A percentile compares a stretch with the other conserved stretches of the same genome.
phyloP scores from a whole-genome alignment of 2,888 invertebrate genomes.

The Apocheima hispidaria region DNA sequence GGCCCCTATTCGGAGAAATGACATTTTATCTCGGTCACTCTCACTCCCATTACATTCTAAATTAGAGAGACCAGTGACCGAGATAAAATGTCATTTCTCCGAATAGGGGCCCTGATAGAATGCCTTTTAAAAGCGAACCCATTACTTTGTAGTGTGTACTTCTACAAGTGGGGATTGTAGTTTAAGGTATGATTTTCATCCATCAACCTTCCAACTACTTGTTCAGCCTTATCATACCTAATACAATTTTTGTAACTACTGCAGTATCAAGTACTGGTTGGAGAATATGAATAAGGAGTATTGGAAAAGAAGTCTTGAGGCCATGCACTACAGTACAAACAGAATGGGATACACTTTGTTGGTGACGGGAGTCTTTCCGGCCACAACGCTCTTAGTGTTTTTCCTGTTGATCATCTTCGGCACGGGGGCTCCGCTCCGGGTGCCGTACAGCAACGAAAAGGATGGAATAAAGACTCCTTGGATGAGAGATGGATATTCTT shows the following conservation, averaged over 20 bases:
- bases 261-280: constrained; percentile 3
- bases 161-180: too few species aligned
- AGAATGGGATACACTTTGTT: background rate
- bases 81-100: too few species aligned
- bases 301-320: background rate
- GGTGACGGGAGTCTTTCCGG: constrained; percentile 45
- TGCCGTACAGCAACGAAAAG: constrained; percentile 40
- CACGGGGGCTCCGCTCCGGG: constrained; percentile 37
- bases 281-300: background rate
- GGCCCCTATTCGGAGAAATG: too few species aligned
- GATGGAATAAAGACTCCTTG: constrained; percentile 2
- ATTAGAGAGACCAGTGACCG: too few species aligned
- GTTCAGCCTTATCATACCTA: background rate
- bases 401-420: constrained; percentile 47
- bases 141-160: too few species aligned
- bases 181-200: background rate
- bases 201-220: too few species aligned
- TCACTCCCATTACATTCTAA: too few species aligned
- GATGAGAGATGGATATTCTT: constrained; percentile 10
- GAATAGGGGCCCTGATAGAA: too few species aligned
- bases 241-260: background rate
- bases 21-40: too few species aligned
- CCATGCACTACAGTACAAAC: background rate
- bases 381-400: constrained; percentile 34
- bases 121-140: too few species aligned